Evolutionary conservation across 2,113 vertebrate species (phyloP).

Genomic region (Chloropsis cyanopogon): DNA sequence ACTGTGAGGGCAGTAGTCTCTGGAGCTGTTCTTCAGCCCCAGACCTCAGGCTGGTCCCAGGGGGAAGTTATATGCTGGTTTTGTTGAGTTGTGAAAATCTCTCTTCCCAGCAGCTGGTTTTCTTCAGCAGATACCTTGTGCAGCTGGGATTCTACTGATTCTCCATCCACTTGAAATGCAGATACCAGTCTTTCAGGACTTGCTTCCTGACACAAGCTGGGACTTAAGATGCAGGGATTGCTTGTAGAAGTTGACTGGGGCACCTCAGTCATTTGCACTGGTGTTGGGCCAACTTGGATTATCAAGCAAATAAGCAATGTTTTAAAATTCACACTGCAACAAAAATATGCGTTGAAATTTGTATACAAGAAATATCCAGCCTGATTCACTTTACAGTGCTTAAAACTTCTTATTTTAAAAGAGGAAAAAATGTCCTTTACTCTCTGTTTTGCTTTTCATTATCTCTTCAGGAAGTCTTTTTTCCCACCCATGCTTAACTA

Average conservation of each 20-base stretch:
- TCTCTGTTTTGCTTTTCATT: not conserved
- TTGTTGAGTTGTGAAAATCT: not conserved
- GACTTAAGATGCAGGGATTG: not conserved
- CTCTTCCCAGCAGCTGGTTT: not conserved
- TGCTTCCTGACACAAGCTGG: not conserved
- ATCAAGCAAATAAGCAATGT: not conserved
- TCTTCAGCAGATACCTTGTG: not conserved
- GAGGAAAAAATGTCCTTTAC: not conserved
- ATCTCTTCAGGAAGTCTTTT: slow-evolving; percentile 14
- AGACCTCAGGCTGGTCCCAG: not conserved
- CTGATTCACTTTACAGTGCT: not conserved
- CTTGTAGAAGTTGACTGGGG: not conserved
- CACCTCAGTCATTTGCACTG: not conserved
- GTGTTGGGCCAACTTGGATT: not conserved
- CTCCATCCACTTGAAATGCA: not conserved
- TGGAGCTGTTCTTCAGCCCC: not conserved
- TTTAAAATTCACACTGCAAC: not conserved
- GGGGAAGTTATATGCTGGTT: accelerated
- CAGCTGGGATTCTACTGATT: not conserved
- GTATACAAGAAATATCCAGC: not conserved
- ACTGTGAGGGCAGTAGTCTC: not conserved
- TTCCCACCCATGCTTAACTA: not conserved
- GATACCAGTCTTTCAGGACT: not conserved
- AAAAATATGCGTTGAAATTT: not conserved
- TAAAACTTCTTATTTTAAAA: not conserved